These are phyloP conservation scores for Ptychodera flava DNA, from an alignment of 35 echinoderm and acorn worm species.

Conservation along the genomic window DNA sequence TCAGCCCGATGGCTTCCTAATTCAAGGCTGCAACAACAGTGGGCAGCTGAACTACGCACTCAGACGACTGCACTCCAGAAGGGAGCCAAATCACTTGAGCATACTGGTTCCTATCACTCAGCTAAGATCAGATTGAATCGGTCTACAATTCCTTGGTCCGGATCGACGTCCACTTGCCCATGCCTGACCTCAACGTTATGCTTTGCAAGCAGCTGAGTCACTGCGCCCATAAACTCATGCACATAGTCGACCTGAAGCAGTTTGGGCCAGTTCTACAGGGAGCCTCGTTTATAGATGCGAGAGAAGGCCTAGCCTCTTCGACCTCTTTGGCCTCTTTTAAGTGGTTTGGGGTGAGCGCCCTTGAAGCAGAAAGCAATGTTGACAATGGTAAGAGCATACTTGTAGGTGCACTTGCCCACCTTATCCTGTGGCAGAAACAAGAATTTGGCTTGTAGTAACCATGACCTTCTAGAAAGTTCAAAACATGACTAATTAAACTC, in stretches of 20 bases:
- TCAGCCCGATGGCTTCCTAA: background rate
- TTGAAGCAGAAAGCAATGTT: background rate
- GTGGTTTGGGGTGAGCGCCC: background rate
- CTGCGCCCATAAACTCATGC: background rate
- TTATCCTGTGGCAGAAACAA: background rate
- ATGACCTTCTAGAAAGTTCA: no score
- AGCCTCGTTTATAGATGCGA: background rate
- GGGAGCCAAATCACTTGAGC: background rate
- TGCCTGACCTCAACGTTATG: background rate
- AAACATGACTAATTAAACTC: no score
- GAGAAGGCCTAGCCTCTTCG: background rate
- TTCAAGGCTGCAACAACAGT: background rate
- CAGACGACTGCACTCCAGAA: background rate
- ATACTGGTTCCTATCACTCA: background rate
- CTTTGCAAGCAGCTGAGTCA: background rate
- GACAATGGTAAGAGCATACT: background rate
- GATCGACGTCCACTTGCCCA: background rate
- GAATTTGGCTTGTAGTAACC: background rate
- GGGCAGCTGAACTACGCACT: background rate
- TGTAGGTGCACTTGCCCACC: no score
- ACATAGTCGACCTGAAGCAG: background rate
- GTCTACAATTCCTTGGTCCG: background rate
- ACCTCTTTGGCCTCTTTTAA: background rate
- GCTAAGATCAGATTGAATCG: background rate
- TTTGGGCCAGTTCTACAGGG: no score